Conservation (phyloP, 92 coral and sea anemone species). For the Phenganax marumi region DNA sequence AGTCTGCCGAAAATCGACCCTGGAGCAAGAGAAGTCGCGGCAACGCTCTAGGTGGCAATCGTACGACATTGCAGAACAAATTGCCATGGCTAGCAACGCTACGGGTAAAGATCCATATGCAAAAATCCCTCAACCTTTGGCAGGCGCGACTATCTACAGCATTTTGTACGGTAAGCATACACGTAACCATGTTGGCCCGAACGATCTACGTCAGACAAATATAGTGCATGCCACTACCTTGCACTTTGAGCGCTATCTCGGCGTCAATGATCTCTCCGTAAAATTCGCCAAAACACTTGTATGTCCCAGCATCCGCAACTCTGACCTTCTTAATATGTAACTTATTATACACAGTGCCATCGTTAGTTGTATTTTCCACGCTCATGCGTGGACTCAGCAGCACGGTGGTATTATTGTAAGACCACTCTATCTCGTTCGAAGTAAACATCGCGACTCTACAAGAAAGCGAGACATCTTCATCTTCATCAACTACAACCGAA, state of each 20-base stretch:
- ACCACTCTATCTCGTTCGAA: background rate
- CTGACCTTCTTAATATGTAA: constrained; percentile 14
- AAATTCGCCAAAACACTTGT: constrained; percentile 10
- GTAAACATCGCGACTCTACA: background rate
- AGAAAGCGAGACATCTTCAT: background rate
- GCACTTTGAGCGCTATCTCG: constrained; percentile 13
- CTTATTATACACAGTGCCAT: constrained; percentile 5
- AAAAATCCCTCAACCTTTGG: too few relatives aligned
- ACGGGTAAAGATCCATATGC: too few relatives aligned
- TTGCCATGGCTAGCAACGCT: too few relatives aligned
- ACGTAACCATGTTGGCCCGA: too few relatives aligned
- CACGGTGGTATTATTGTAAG: background rate
- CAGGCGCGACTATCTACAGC: too few relatives aligned
- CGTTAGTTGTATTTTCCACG: background rate
- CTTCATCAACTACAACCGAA: constrained; percentile 9
- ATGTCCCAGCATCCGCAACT: constrained; percentile 20
- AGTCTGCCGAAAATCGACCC: too few relatives aligned
- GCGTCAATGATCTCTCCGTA: background rate
- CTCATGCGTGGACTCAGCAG: background rate
- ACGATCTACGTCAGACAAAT: too few relatives aligned
- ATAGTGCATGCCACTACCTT: background rate
- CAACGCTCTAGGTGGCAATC: too few relatives aligned
- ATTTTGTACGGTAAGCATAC: too few relatives aligned
- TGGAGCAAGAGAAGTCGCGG: too few relatives aligned
- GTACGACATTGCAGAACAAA: too few relatives aligned